A percentile compares a stretch with the other conserved stretches of the same genome.
Evolutionary conservation across 2,888 invertebrate genomes (phyloP).

Genomic region (Agrilus cyanescens): DNA sequence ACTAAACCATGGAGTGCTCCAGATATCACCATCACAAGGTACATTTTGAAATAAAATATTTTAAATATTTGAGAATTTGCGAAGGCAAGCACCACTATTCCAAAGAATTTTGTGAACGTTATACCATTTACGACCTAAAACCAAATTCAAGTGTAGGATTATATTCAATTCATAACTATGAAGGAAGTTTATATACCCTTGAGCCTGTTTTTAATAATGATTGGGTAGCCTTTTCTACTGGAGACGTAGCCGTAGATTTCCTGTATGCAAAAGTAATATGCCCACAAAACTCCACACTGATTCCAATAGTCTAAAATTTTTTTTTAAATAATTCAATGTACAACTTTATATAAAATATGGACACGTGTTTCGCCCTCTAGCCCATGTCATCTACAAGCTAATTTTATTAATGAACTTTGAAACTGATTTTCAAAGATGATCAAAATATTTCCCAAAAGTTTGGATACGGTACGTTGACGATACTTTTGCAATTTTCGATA

Average conservation of each 20-base stretch:
- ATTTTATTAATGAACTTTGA: too few species aligned
- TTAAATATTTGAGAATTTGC: slow-evolving; percentile 87
- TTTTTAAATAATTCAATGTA: too few species aligned
- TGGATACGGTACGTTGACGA: too few species aligned
- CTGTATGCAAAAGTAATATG: slow-evolving; percentile 73
- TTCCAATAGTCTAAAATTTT: slow-evolving; percentile 64
- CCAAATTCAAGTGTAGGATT: slow-evolving; percentile 3
- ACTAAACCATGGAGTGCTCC: slow-evolving; percentile 87
- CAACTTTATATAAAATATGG: too few species aligned
- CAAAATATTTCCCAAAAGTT: too few species aligned
- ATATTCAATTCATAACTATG: not conserved
- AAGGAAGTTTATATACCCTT: not conserved
- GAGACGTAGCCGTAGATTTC: slow-evolving; percentile 34
- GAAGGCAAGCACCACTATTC: slow-evolving; percentile 80
- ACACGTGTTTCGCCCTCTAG: too few species aligned
- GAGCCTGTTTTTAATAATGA: slow-evolving; percentile 67
- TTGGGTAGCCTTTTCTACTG: slow-evolving; percentile 53
- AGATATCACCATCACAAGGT: slow-evolving; percentile 81
- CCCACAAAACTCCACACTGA: slow-evolving; percentile 91
- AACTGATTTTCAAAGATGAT: too few species aligned
- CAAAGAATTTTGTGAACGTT: slow-evolving; percentile 86
- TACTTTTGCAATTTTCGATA: too few species aligned
- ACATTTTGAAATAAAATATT: slow-evolving; percentile 93
- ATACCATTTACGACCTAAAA: slow-evolving; percentile 81
- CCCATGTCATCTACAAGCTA: too few species aligned